Base-by-base conservation (phyloP, 2,888 invertebrate genomes). In the Cephus pygmeus region DNA sequence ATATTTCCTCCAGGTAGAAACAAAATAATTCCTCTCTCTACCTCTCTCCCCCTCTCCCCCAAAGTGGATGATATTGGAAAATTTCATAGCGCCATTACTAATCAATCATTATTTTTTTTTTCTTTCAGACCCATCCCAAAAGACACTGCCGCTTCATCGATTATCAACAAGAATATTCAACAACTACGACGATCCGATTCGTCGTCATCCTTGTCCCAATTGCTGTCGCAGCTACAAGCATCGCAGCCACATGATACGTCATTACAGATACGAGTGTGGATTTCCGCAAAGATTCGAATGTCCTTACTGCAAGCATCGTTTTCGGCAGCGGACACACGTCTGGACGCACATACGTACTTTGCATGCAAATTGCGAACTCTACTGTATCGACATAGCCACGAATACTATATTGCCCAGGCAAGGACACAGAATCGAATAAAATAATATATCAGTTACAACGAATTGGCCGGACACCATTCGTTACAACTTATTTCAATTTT, bases 151-250 rank as follows among this genome's bases (percentile, higher is more conserved):
- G 15, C 12, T 56, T 68, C 31, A 75, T 30, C 75, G 15, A 12
- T 56, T 69, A 30, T 34, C 23, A 68, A 74, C 69, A 56, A 34
- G 33, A 69, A 34, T 30, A 23, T 77, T n/a, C 15, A 23, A 36
- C 75, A 30, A 31, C 34, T 69, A 31, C 74, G 73, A 78, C 34
- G 77, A 73, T 36, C 78, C 69, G 35, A 83, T 35, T 35, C 35
- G 78, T 75, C 87, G 90, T 23, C 91, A 91, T 79, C 92, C 91
- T 30, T 94, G 94, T 85, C 91, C 92, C 35, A 93, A 93, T 69
- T 94, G 94, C 85, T 92, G 91, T 83, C 93, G 94, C 86, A 93
- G 92, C 83, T 94, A 94, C 88, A 92, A 94, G 82, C 93, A 94
- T 77, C 94, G 94, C 82, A 93, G 94, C 15, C 94, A 94, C 85